Conservation (phyloP, 2,888 invertebrate genomes). For the Teinopalpus imperialis region DNA sequence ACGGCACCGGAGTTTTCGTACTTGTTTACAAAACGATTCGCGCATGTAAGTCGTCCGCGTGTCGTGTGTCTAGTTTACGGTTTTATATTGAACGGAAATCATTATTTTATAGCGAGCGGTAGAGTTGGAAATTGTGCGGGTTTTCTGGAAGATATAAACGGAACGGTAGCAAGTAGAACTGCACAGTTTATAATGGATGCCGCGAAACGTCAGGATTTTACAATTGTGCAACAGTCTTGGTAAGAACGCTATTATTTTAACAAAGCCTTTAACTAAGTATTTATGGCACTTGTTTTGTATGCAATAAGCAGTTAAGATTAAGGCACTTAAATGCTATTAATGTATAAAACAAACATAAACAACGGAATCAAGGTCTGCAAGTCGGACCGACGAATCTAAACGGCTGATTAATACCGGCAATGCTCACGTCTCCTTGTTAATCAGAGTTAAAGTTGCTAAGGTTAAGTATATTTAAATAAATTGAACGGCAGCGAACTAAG, state of each 20-base stretch:
- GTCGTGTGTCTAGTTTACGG: slow-evolving; percentile 23
- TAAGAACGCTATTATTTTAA: background rate
- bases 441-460: slow-evolving; percentile 4
- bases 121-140: slow-evolving; percentile 45
- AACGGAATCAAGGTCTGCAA: slow-evolving; percentile 13
- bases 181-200: slow-evolving; percentile 27
- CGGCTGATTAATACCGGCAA: background rate
- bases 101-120: slow-evolving; percentile 43
- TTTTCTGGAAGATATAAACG: slow-evolving; percentile 56
- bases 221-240: slow-evolving; percentile 1
- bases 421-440: slow-evolving; percentile 19
- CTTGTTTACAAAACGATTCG: slow-evolving; percentile 23
- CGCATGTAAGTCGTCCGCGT: slow-evolving; percentile 13
- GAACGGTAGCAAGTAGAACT: slow-evolving; percentile 36
- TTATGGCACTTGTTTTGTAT: slow-evolving; percentile 5
- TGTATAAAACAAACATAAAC: slow-evolving; percentile 18
- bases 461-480: slow-evolving; percentile 13
- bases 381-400: slow-evolving; percentile 12
- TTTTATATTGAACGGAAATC: slow-evolving; percentile 38
- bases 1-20: slow-evolving; percentile 40
- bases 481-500: background rate
- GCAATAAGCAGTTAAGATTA: slow-evolving; percentile 7
- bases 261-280: no score
- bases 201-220: background rate
- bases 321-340: slow-evolving; percentile 8